These are phyloP conservation scores for Drosophila athabasca DNA, from an alignment of 1,140 invertebrate genomes.

Conservation along the genomic window DNA sequence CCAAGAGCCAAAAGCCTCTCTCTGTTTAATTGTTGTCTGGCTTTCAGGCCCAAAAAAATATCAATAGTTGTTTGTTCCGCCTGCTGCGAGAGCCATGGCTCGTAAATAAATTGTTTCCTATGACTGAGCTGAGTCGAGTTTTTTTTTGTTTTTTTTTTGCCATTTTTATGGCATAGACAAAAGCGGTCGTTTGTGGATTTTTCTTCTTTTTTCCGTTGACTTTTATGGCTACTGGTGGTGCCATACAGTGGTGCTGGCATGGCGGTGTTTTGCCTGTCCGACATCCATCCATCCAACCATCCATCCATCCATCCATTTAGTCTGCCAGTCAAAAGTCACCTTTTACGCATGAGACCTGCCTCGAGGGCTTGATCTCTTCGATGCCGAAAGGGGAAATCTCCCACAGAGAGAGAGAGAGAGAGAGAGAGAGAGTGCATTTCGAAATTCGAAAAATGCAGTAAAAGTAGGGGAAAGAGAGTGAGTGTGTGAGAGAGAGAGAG, in stretches of 20 bases:
- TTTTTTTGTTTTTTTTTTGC: slow-evolving; percentile 19
- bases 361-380: slow-evolving; percentile 14
- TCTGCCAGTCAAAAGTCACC: slow-evolving; percentile 45
- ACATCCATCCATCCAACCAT: slow-evolving; percentile 2
- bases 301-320: slow-evolving; percentile 29
- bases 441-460: slow-evolving; percentile 65
- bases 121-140: neutral
- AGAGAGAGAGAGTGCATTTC: slow-evolving; percentile 29
- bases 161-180: slow-evolving; percentile 68
- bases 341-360: slow-evolving; percentile 8
- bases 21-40: slow-evolving; percentile 68
- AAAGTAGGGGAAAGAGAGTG: slow-evolving; percentile 35
- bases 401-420: neutral
- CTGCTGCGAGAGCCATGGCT: slow-evolving; percentile 62
- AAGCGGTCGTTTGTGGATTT: slow-evolving; percentile 59
- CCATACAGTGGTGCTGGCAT: neutral
- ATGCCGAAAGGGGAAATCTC: slow-evolving; percentile 21
- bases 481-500: slow-evolving; percentile 3
- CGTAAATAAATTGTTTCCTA: slow-evolving; percentile 67
- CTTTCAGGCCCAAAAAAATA: slow-evolving; percentile 40
- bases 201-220: slow-evolving; percentile 29
- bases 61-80: slow-evolving; percentile 69
- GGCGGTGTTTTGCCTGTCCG: neutral
- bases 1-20: too few species aligned
- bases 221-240: slow-evolving; percentile 62